A percentile compares a stretch with the other conserved stretches of the same genome.
phyloP scores from a whole-genome alignment of 1,140 invertebrate species.

The Tachypleus tridentatus region DNA sequence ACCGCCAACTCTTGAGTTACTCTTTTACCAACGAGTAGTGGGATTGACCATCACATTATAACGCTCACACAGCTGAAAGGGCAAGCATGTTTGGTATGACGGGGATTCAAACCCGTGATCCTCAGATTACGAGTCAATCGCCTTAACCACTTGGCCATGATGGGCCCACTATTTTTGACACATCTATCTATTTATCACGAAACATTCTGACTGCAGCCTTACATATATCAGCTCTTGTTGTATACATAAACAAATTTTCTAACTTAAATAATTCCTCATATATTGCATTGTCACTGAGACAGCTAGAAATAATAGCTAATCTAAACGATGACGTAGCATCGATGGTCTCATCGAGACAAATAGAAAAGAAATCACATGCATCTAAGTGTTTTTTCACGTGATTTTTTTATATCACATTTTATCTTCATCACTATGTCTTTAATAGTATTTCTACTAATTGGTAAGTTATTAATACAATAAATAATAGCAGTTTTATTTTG shows the following conservation, averaged over 20 bases:
- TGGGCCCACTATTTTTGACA: too few relatives aligned
- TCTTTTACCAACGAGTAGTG: too few relatives aligned
- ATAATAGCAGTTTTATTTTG: constrained; percentile 1
- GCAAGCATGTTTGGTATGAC: too few relatives aligned
- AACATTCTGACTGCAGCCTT: not conserved
- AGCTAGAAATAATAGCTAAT: not conserved
- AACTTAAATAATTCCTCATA: not conserved
- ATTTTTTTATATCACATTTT: not conserved
- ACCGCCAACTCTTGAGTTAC: too few relatives aligned
- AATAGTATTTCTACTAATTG: not conserved
- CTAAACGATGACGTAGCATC: not conserved
- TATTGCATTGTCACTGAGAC: not conserved
- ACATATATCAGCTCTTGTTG: not conserved
- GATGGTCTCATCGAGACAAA: not conserved
- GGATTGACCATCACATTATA: too few relatives aligned
- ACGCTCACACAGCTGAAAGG: too few relatives aligned
- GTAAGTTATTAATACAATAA: not conserved
- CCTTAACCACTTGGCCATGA: too few relatives aligned
- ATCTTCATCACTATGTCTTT: not conserved
- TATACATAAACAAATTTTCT: not conserved
- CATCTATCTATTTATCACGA: not conserved
- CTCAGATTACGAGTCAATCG: too few relatives aligned
- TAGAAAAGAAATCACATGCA: not conserved
- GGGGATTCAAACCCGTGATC: too few relatives aligned
- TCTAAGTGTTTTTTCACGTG: not conserved